Evolutionary conservation across 2,888 invertebrate species (phyloP).

Genomic region (Teleogryllus oceanicus): DNA sequence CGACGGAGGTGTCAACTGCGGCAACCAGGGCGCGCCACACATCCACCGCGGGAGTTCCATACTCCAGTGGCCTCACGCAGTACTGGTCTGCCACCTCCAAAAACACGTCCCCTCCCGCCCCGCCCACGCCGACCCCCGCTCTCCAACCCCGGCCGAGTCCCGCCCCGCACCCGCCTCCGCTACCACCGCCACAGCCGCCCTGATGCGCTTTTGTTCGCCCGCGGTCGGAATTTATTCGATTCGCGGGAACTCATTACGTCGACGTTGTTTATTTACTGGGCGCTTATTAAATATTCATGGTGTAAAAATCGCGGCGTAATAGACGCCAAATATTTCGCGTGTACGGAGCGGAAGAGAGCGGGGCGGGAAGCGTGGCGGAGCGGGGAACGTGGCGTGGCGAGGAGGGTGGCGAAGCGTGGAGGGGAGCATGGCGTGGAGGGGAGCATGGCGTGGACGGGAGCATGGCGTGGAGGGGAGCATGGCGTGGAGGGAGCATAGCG

Average conservation of each 20-base stretch:
- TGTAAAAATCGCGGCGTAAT: not conserved
- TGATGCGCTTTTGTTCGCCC: not conserved
- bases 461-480: not conserved
- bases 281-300: constrained; percentile 18
- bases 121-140: too few relatives aligned
- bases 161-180: too few relatives aligned
- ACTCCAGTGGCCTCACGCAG: too few relatives aligned
- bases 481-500: not conserved
- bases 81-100: too few relatives aligned
- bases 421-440: not conserved
- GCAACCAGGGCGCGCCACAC: too few relatives aligned
- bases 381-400: not conserved
- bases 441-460: not conserved
- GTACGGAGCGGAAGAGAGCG: not conserved
- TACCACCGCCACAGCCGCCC: not conserved
- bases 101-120: too few relatives aligned
- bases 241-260: not conserved
- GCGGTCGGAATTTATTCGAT: not conserved
- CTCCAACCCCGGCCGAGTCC: too few relatives aligned
- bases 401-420: not conserved
- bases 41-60: too few relatives aligned
- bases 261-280: not conserved
- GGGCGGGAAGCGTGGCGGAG: not conserved
- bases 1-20: too few relatives aligned
- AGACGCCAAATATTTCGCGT: not conserved